Conservation (phyloP, 2,797 vertebrate genomes). For the Silurus aristotelis region DNA sequence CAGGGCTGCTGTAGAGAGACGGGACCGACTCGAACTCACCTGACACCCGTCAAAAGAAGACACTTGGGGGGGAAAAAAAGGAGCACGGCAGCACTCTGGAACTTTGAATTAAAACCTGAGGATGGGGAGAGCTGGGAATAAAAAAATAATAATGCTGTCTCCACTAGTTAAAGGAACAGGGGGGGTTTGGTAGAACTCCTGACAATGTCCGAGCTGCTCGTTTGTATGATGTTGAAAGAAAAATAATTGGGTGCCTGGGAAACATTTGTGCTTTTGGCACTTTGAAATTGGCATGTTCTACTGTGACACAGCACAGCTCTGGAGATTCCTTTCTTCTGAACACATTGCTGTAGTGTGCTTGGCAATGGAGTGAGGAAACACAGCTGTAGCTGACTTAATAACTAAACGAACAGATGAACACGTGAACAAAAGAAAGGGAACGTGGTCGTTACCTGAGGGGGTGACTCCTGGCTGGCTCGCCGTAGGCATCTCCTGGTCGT, state of each 20-base stretch:
- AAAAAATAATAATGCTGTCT: conserved; percentile 3
- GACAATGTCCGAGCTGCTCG: not conserved
- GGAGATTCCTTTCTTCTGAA: not conserved
- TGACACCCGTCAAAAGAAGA: conserved; percentile 7
- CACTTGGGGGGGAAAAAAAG: not conserved
- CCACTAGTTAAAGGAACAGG: not conserved
- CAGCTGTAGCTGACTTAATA: not conserved
- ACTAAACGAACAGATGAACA: not conserved
- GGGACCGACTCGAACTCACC: not conserved
- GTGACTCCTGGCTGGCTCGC: conserved; percentile 52
- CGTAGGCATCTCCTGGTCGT: conserved; percentile 64
- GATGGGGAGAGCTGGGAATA: not conserved
- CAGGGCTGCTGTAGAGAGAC: not conserved
- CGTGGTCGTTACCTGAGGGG: conserved; percentile 66
- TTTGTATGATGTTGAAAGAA: conserved; percentile 9
- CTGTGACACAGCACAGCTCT: not conserved
- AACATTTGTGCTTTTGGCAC: conserved; percentile 30
- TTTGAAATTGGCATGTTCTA: conserved; percentile 13
- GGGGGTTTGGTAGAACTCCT: not conserved
- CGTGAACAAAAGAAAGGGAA: not conserved
- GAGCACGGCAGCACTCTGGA: not conserved
- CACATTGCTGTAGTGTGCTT: not conserved
- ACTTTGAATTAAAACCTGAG: conserved; percentile 10
- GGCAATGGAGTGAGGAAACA: not conserved
- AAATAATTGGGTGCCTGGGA: conserved; percentile 30